phyloP scores from a whole-genome alignment of 1,140 invertebrate genomes.

The Lineus longissimus region DNA sequence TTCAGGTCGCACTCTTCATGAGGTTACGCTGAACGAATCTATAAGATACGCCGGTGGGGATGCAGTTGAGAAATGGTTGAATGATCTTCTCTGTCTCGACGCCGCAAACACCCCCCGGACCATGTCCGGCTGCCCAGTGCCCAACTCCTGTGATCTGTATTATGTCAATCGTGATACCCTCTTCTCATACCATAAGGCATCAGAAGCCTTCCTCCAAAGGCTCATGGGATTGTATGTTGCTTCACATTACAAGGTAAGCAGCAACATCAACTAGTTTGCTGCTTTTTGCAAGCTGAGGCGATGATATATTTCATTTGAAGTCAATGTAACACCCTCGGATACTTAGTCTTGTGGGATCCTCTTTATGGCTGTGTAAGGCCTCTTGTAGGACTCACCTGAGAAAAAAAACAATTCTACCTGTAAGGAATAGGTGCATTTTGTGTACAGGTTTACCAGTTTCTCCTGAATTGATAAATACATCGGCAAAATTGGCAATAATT shows the following conservation, averaged over 20 bases:
- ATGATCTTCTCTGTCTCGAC: constrained; percentile 87
- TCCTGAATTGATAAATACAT: no score
- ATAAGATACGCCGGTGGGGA: constrained; percentile 91
- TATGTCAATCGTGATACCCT: constrained; percentile 80
- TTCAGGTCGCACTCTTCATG: constrained; percentile 53
- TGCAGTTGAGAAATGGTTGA: constrained; percentile 87
- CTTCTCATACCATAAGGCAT: constrained; percentile 95
- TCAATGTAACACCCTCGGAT: no score
- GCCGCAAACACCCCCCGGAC: constrained; percentile 57
- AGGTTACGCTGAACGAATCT: constrained; percentile 75
- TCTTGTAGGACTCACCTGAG: no score
- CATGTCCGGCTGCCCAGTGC: constrained; percentile 77
- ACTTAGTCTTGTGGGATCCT: no score
- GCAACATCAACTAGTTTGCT: no score
- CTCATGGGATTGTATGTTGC: constrained; percentile 91
- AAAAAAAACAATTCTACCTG: no score
- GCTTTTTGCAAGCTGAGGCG: no score
- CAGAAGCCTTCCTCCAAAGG: constrained; percentile 89
- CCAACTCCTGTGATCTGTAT: constrained; percentile 82
- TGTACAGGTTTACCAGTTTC: no score
- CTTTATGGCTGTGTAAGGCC: no score
- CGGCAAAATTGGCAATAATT: no score
- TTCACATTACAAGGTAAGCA: constrained; percentile 86
- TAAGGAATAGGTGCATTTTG: no score
- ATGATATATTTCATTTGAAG: no score